Percentiles rank a stretch among this genome's conserved stretches.
These are phyloP conservation scores for Aspidiotus destructor DNA, from an alignment of 2,888 invertebrate genomes.

Conservation along the genomic window DNA sequence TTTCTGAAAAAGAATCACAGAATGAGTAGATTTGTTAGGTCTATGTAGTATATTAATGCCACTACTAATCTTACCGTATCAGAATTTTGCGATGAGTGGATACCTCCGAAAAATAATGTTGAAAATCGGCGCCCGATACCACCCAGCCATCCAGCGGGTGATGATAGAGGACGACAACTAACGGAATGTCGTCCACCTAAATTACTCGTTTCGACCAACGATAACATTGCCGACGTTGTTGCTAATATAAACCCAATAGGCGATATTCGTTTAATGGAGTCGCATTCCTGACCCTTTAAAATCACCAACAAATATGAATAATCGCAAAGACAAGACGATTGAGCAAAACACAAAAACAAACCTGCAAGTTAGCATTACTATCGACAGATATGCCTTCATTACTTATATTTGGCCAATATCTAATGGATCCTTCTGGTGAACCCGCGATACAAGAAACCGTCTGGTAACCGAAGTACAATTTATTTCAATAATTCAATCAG, in stretches of 20 bases:
- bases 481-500: not conserved
- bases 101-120: constrained; percentile 63
- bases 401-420: constrained; percentile 86
- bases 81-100: constrained; percentile 39
- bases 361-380: constrained; percentile 70
- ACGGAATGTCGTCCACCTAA: constrained; percentile 58
- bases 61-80: constrained; percentile 38
- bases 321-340: constrained; percentile 35
- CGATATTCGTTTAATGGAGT: constrained; percentile 57
- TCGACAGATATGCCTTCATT: constrained; percentile 80
- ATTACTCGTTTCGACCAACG: constrained; percentile 55
- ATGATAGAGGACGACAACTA: constrained; percentile 56
- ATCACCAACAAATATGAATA: not conserved
- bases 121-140: constrained; percentile 75
- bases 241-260: constrained; percentile 71
- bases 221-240: constrained; percentile 75
- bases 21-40: not conserved
- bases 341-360: constrained; percentile 32
- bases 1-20: constrained; percentile 42
- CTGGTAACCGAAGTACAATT: constrained; percentile 39
- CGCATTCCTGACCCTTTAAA: constrained; percentile 65
- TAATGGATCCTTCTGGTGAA: constrained; percentile 82
- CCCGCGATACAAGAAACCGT: constrained; percentile 81
- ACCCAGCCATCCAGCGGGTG: constrained; percentile 74
- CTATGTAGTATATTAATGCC: not conserved